Conservation (phyloP, 1,140 invertebrate genomes). For the Aplysia californica region DNA sequence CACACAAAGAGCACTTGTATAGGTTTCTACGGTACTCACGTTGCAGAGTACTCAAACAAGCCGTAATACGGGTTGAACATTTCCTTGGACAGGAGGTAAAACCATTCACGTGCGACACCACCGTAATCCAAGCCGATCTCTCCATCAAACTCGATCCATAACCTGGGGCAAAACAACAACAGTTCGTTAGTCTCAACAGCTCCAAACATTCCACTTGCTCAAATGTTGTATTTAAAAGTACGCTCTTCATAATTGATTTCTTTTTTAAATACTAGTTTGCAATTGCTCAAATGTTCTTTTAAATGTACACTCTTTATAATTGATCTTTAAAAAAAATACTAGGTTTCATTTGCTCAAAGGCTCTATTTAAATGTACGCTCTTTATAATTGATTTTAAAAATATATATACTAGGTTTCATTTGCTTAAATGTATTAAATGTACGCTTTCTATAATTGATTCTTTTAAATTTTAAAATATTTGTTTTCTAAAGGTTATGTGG, state of each 20-base stretch:
- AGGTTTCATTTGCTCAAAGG: not conserved
- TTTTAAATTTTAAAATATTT: no score
- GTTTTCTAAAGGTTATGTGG: no score
- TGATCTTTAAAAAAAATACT: no score
- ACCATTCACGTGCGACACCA: constrained; percentile 92
- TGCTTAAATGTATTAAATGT: no score
- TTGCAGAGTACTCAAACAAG: constrained; percentile 98
- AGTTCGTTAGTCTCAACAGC: no score
- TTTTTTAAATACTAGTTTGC: not conserved
- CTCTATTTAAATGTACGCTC: not conserved
- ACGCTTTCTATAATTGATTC: no score
- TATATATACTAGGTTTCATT: not conserved
- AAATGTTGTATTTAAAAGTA: not conserved
- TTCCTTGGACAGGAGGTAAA: constrained; percentile 97
- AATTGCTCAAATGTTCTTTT: not conserved
- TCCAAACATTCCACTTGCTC: not conserved
- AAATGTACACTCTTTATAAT: no score
- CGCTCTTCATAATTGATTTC: not conserved
- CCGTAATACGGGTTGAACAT: constrained; percentile 99
- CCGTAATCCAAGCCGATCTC: constrained; percentile 98
- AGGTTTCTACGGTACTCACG: no score
- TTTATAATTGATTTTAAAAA: not conserved
- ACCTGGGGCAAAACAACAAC: constrained; percentile 68
- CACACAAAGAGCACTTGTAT: no score
- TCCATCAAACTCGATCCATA: constrained; percentile 99